phyloP scores from a whole-genome alignment of 2,888 invertebrate genomes.

The Sympetrum striolatum region DNA sequence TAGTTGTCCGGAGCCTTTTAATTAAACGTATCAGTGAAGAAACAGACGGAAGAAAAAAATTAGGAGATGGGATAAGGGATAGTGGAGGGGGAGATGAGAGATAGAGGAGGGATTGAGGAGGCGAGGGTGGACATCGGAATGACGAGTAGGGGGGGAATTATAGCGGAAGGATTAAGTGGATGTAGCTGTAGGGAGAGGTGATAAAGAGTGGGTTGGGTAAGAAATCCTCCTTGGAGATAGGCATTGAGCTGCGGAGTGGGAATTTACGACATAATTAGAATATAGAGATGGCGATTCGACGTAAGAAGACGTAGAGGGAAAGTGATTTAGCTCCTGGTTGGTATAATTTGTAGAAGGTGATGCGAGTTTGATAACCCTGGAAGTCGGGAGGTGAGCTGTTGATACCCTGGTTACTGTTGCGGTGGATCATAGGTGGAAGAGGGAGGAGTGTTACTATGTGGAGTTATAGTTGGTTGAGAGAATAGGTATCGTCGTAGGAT shows the following conservation, averaged over 20 bases:
- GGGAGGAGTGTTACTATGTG: no score
- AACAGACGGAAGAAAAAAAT: conserved; percentile 38
- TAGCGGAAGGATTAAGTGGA: neutral
- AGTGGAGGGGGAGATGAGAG: neutral
- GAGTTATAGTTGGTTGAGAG: no score
- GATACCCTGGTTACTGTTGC: no score
- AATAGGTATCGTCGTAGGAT: no score
- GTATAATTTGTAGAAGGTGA: neutral
- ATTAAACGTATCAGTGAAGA: conserved; percentile 39
- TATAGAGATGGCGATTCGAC: neutral
- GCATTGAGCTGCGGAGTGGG: neutral
- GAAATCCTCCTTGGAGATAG: neutral
- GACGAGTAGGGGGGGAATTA: neutral
- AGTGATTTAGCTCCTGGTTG: neutral
- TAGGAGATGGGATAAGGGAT: conserved; percentile 40
- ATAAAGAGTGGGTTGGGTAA: neutral
- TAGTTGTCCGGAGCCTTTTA: neutral
- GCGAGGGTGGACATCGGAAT: neutral
- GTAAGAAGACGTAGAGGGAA: neutral
- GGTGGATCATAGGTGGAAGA: no score
- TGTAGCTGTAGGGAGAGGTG: neutral
- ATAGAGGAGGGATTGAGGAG: neutral
- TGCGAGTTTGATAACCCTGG: no score
- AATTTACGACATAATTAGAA: neutral
- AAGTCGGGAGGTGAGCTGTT: no score